A percentile compares a stretch with the other conserved stretches of the same genome.
Conservation (phyloP, 2,797 vertebrate genomes). For the Acanthurus leucopareius region DNA sequence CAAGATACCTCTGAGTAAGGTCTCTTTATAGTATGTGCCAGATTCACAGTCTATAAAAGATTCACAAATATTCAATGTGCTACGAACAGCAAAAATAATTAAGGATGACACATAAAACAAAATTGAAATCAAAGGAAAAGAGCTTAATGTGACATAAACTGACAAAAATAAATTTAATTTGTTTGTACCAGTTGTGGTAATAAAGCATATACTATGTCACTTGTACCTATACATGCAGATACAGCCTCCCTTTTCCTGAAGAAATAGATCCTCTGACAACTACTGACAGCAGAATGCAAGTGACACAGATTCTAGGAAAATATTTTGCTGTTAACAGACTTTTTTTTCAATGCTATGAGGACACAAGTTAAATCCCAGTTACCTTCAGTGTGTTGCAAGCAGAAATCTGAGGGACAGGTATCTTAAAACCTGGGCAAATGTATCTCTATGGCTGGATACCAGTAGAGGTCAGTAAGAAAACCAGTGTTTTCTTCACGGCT, state of each 20-base stretch:
- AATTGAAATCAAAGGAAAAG: slow-evolving; percentile 17
- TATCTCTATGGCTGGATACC: not conserved
- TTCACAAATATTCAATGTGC: not conserved
- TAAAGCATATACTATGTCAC: not conserved
- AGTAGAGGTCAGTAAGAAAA: too few relatives aligned
- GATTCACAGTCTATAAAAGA: slow-evolving; percentile 13
- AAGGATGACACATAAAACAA: slow-evolving; percentile 12
- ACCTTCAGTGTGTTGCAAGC: too few relatives aligned
- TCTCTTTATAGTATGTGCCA: slow-evolving; percentile 13
- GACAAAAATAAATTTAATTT: not conserved
- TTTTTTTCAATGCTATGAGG: not conserved
- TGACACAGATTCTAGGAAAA: not conserved
- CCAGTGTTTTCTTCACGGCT: not conserved
- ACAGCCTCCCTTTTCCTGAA: not conserved
- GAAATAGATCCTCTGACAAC: not conserved
- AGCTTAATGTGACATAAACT: not conserved
- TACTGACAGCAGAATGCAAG: not conserved
- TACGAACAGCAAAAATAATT: not conserved
- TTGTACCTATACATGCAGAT: not conserved
- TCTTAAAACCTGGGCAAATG: too few relatives aligned
- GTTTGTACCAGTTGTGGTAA: not conserved
- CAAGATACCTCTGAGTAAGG: slow-evolving; percentile 32
- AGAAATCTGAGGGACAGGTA: not conserved
- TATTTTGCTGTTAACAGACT: slow-evolving; percentile 2
- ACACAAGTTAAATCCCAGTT: not conserved